phyloP scores from a whole-genome alignment of 2,888 invertebrate genomes.

The Diarsia mendica region DNA sequence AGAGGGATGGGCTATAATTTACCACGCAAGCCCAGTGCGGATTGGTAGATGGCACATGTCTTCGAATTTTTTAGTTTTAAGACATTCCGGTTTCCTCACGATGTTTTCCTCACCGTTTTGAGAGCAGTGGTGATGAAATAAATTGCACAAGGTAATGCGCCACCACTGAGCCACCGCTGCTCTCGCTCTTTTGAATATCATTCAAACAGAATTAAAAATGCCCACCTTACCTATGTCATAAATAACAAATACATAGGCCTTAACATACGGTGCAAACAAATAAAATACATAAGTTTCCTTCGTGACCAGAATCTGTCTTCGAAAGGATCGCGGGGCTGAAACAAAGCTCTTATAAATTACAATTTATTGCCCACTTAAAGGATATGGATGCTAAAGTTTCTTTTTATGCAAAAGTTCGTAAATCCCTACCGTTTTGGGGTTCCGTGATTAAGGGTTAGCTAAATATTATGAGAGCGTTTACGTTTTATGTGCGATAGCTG shows the following conservation, averaged over 20 bases:
- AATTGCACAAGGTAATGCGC: too few species aligned
- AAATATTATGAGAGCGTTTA: constrained; percentile 33
- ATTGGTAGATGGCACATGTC: too few species aligned
- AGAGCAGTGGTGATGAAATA: too few species aligned
- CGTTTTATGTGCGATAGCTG: constrained; percentile 11
- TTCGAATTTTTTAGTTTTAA: too few species aligned
- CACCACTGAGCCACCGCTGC: too few species aligned
- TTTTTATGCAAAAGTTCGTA: constrained; percentile 52
- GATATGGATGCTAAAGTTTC: constrained; percentile 28
- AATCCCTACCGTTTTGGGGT: constrained; percentile 35
- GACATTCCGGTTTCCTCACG: too few species aligned
- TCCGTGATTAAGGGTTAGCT: constrained; percentile 7
- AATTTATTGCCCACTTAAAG: constrained; percentile 57
- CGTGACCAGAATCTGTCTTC: constrained; percentile 36
- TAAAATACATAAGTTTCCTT: constrained; percentile 6
- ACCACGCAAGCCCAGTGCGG: too few species aligned
- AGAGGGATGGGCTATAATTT: too few species aligned
- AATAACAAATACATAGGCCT: not conserved
- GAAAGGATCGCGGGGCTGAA: constrained; percentile 20
- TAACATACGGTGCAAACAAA: constrained; percentile 2
- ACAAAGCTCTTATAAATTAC: constrained; percentile 52
- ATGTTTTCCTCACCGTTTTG: too few species aligned
- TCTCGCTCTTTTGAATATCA: too few species aligned
- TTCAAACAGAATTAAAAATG: not conserved
- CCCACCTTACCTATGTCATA: not conserved